A percentile compares a stretch with the other conserved stretches of the same genome.
Evolutionary conservation across 2,888 invertebrate species (phyloP).

Genomic region (Drosophila tanythrix): DNA sequence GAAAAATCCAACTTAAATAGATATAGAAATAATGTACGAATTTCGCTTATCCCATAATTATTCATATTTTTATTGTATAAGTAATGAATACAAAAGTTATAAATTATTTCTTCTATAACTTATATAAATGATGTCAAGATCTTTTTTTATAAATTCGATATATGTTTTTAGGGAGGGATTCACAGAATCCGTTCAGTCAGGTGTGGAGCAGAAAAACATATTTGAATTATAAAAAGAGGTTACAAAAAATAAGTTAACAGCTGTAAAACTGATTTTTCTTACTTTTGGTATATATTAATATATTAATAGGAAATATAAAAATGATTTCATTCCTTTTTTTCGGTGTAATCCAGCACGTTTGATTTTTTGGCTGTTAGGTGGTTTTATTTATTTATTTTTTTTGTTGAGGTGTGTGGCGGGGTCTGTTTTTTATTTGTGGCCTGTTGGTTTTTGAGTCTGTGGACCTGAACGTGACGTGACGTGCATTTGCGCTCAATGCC

Average conservation of each 20-base stretch:
- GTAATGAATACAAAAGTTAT: neutral
- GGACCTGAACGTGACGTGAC: slow-evolving; percentile 71
- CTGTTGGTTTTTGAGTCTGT: slow-evolving; percentile 70
- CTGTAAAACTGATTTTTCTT: neutral
- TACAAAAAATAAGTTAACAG: neutral
- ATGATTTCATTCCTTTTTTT: slow-evolving; percentile 9
- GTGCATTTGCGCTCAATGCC: slow-evolving; percentile 71
- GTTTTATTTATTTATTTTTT: neutral
- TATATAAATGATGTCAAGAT: neutral
- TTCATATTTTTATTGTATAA: neutral
- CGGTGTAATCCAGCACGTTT: slow-evolving; percentile 22
- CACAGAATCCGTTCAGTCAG: too few relatives aligned
- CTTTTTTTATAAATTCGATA: neutral
- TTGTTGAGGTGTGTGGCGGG: slow-evolving; percentile 26
- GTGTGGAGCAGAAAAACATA: too few relatives aligned
- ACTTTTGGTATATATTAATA: neutral
- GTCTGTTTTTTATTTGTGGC: slow-evolving; percentile 70
- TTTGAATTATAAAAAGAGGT: neutral
- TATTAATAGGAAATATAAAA: neutral
- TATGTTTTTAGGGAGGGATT: too few relatives aligned
- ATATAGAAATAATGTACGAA: neutral
- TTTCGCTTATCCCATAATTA: neutral
- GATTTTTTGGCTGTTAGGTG: slow-evolving; percentile 7
- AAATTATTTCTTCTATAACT: neutral
- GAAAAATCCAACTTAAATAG: slow-evolving; percentile 13